Base-by-base conservation (phyloP, 2,113 vertebrate species). In the Phalacrocorax pelagicus region DNA sequence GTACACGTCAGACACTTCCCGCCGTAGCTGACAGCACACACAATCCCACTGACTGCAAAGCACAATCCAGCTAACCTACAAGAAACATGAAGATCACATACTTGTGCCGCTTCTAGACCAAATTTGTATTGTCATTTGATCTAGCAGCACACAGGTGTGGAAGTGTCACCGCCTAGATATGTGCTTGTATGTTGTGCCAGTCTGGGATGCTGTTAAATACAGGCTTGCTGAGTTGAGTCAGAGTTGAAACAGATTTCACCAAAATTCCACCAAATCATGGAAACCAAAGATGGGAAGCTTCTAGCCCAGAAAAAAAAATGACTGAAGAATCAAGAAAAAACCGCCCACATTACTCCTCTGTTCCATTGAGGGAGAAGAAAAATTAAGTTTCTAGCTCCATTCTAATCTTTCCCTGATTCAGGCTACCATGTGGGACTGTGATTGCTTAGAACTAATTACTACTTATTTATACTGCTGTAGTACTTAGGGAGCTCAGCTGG, bases 391-490 rank as follows among this genome's bases (percentile, higher is more conserved):
- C 81, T 85, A 94, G 62, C 63, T 91, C 51, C 49, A 61, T 82
- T 83, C 78, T 96, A 94, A 96, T 94, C 81, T 84, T 92, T 87
- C 71, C 89, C 74, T 6, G n/a, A 92, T 83, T 92, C 87, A 93
- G 71, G 66, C 84, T 94, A 91, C 87, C 86, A 65, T 80, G 89
- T 95, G 94, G 94, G 94, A 92, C 78, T 66, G 88, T 0, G 89
- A 91, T 92, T 94, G 81, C 96, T 95, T 88, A 87, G 89, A 95
- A 95, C 91, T 91, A 96, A 97, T 91, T 95, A 96, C 87, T 95
- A 72, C 88, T 96, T 97, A 95, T 97, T 97, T 96, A 92, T 96
- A 96, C 91, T 90, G 86, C 95, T 97, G 94, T 95, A 93, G 78
- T 90, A 94, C 90, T 97, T 81, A 88, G 87, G 90, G 87, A 95